These are phyloP conservation scores for Diglossa cyanea DNA, from an alignment of 2,797 vertebrate genomes.

Conservation along the genomic window DNA sequence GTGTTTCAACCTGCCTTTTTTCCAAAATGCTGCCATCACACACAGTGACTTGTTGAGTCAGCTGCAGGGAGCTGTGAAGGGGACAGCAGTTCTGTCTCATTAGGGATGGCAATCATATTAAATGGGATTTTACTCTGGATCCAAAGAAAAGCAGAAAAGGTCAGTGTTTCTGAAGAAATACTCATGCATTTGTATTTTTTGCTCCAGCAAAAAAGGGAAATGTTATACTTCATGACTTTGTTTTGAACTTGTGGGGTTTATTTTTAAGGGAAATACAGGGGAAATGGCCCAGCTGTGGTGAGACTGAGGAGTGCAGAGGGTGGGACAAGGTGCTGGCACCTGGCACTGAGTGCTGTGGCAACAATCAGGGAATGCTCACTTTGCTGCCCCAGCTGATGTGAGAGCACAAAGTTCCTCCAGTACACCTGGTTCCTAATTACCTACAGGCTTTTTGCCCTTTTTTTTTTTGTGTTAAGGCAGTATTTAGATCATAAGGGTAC, in stretches of 20 bases:
- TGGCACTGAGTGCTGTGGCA: accelerated
- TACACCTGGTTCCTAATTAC: background rate
- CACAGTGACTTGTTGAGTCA: background rate
- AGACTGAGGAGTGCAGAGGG: background rate
- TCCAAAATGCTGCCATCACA: background rate
- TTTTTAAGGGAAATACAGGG: background rate
- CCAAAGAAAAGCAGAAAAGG: conserved; percentile 1
- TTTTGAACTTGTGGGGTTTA: background rate
- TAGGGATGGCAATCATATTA: background rate
- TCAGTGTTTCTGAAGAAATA: background rate
- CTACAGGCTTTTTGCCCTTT: background rate
- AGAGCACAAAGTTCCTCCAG: background rate
- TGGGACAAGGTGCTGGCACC: background rate
- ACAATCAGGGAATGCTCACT: accelerated
- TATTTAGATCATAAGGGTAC: background rate
- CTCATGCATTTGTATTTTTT: background rate
- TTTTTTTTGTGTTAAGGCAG: background rate
- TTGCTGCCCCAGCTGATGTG: background rate
- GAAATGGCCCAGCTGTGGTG: background rate
- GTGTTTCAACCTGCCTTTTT: background rate
- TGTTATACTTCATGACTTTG: background rate
- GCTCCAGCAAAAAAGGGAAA: background rate
- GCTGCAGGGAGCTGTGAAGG: background rate
- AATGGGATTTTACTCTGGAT: background rate
- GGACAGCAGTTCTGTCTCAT: background rate